Evolutionary conservation across 2,113 vertebrate genomes (phyloP).

Genomic region (Vireo altiloquus): DNA sequence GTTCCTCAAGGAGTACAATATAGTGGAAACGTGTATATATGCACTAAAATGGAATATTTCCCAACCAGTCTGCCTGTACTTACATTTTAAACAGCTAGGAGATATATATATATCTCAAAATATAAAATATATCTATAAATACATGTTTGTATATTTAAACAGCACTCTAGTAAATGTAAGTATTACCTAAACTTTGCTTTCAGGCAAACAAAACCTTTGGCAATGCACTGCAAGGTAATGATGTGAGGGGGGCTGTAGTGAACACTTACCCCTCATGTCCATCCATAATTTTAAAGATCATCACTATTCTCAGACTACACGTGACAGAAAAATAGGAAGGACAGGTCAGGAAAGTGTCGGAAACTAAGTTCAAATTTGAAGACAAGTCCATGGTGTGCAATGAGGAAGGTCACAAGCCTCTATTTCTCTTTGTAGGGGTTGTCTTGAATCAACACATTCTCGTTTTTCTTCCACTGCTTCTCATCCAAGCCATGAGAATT

Average conservation of each 20-base stretch:
- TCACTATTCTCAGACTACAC: background rate
- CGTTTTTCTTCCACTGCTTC: background rate
- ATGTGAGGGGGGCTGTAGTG: background rate
- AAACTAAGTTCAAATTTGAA: background rate
- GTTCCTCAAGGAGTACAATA: background rate
- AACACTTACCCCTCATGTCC: background rate
- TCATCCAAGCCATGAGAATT: background rate
- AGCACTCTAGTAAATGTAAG: background rate
- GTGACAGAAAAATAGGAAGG: slow-evolving; percentile 19
- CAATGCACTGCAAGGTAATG: background rate
- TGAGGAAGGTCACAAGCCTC: background rate
- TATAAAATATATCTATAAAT: background rate
- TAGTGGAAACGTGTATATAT: background rate
- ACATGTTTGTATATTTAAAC: background rate
- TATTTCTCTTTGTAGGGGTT: background rate
- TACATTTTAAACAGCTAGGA: background rate
- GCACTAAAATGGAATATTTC: background rate
- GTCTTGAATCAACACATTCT: background rate
- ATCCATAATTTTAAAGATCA: background rate
- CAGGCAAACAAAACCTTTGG: background rate
- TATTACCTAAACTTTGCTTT: background rate
- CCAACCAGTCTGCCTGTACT: background rate
- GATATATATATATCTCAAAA: no score
- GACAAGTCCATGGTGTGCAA: background rate
- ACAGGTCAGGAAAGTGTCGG: background rate